Evolutionary conservation across 2,113 vertebrate species (phyloP), one percentile per base, ranked within the genome.

Genomic region (Scytalopus superciliaris): DNA sequence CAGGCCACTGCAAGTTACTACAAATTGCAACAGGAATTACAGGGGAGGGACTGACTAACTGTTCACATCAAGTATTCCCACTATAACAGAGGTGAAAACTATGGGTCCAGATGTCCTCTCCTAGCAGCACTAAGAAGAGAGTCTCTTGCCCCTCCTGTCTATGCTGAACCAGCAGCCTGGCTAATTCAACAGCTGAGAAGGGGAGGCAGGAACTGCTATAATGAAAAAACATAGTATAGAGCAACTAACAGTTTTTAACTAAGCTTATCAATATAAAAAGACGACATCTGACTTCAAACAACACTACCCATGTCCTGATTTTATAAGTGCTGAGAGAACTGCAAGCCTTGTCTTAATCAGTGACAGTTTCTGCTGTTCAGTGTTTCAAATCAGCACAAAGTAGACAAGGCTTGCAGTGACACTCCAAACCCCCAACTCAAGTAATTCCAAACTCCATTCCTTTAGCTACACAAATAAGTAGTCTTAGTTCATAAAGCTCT

Each of bases 401-500:
- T 2, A 93, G 39, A 77, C 82, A 77, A 75, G 35, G 63, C 44
- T 91, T 55, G 47, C 33, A 62, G 39, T 67, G 45, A 56, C 8
- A 67, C 45, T 37, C 35, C 50, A 67, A 72, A 3, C 2, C 9
- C 64, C 17, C 3, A n/a, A 12, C 24, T 33, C 39, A 12, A 44
- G n/a, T 35, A 47, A 57, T 55, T 66, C 47, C 2, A 1, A 84
- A 88, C 6, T 80, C 35, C 59, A 68, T 59, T 93, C 68, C 39
- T 90, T 83, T 30, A 80, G 42, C 59, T 67, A 69, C 44, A 81
- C 69, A 57, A 92, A 24, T 57, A 81, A 73, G 68, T 17, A 74
- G 68, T 75, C 59, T 70, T 77, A 91, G 87, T 37, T 53, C 72
- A 81, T 92, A 95, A 97, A 95, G 55, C 74, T 63, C 74, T 94